phyloP scores from a whole-genome alignment of 2,797 vertebrate species.

The Erethizon dorsatum region DNA sequence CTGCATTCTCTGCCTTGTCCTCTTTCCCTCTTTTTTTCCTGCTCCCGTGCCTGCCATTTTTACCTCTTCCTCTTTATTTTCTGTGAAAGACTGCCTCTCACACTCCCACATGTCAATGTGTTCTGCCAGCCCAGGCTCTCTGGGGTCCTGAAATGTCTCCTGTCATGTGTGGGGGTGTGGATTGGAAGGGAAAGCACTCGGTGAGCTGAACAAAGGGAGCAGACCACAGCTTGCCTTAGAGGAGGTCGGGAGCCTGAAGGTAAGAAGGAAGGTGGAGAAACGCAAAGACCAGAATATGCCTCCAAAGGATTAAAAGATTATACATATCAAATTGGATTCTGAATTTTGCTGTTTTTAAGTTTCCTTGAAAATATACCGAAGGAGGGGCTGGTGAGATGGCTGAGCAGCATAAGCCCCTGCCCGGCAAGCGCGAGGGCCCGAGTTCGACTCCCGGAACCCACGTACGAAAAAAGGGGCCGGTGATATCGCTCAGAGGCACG shows the following conservation, averaged over 20 bases:
- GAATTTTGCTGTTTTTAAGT: slow-evolving; percentile 64
- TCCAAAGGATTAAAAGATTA: not conserved
- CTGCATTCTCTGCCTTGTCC: not conserved
- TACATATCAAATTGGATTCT: not conserved
- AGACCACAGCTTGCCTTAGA: not conserved
- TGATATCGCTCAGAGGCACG: too few relatives aligned
- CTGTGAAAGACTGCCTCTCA: slow-evolving; percentile 34
- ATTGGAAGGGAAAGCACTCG: slow-evolving; percentile 16
- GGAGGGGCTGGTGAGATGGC: too few relatives aligned
- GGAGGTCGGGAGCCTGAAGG: slow-evolving; percentile 42
- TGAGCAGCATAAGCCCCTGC: too few relatives aligned
- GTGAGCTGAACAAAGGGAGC: slow-evolving; percentile 49
- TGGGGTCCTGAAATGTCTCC: slow-evolving; percentile 76
- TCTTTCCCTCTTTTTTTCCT: not conserved
- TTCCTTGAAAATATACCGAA: slow-evolving; percentile 52
- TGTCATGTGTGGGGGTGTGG: slow-evolving; percentile 47
- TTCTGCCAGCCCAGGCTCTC: slow-evolving; percentile 70
- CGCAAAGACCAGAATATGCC: not conserved
- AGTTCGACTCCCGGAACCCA: too few relatives aligned
- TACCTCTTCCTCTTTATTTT: slow-evolving; percentile 17
- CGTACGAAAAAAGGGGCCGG: too few relatives aligned
- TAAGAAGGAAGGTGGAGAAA: not conserved
- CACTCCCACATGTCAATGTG: slow-evolving; percentile 48
- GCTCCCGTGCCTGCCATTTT: slow-evolving; percentile 47
- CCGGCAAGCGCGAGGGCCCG: too few relatives aligned